These are phyloP conservation scores for Drosophila equinoxialis DNA, from an alignment of 1,140 invertebrate species.

Conservation along the genomic window DNA sequence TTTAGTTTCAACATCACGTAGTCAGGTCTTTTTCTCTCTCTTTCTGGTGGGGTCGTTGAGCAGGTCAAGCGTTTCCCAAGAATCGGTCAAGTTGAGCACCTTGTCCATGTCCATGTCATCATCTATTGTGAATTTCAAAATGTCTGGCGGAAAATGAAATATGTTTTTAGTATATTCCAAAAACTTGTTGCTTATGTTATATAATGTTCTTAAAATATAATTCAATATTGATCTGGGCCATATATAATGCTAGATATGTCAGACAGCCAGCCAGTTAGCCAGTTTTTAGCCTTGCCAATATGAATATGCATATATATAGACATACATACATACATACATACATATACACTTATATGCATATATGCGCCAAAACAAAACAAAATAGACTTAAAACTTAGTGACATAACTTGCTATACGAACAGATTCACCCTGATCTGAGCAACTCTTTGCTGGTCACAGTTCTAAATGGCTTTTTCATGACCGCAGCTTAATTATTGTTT, in stretches of 20 bases:
- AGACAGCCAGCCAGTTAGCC: conserved; percentile 43
- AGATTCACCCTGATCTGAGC: conserved; percentile 22
- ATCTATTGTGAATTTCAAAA: conserved; percentile 24
- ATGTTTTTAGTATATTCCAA: conserved; percentile 1
- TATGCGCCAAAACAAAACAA: not conserved
- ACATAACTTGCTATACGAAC: conserved; percentile 2
- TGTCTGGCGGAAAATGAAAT: conserved; percentile 24
- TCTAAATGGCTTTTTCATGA: conserved; percentile 59
- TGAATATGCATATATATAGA: conserved; percentile 33
- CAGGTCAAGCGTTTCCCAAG: conserved; percentile 53
- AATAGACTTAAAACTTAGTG: not conserved
- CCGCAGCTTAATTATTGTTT: conserved; percentile 68
- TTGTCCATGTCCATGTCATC: conserved; percentile 29
- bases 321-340: too few species aligned
- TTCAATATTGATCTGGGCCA: conserved; percentile 46
- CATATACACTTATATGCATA: conserved; percentile 30
- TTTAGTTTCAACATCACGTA: conserved; percentile 43
- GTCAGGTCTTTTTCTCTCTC: conserved; percentile 27
- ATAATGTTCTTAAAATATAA: conserved; percentile 53
- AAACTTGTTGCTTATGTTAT: conserved; percentile 51
- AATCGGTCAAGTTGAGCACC: conserved; percentile 69
- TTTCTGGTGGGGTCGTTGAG: conserved; percentile 29
- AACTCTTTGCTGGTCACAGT: conserved; percentile 51
- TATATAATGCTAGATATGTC: conserved; percentile 60
- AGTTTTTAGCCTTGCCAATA: conserved; percentile 30